phyloP scores from a whole-genome alignment of 2,888 invertebrate species.

The Eugnorisma glareosa region DNA sequence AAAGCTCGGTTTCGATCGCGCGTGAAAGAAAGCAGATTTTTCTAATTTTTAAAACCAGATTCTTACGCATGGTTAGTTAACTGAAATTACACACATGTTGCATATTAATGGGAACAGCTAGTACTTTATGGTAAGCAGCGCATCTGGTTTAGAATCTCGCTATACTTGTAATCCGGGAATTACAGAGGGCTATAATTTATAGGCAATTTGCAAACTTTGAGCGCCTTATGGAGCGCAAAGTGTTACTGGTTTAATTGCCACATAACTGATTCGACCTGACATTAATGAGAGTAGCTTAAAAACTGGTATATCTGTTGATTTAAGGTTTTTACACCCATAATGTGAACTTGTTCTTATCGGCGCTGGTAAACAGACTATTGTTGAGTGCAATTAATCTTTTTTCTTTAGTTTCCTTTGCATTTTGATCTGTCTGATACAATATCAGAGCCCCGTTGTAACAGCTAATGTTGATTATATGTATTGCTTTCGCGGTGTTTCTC shows the following conservation, averaged over 20 bases:
- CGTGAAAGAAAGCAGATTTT: constrained; percentile 18
- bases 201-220: constrained; percentile 57
- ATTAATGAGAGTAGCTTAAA: constrained; percentile 63
- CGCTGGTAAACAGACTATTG: constrained; percentile 56
- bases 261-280: constrained; percentile 66
- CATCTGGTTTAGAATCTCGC: constrained; percentile 54
- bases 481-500: constrained; percentile 55
- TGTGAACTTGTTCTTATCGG: constrained; percentile 57
- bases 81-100: constrained; percentile 42
- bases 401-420: constrained; percentile 49
- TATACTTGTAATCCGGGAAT: constrained; percentile 46
- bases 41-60: constrained; percentile 21
- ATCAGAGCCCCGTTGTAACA: constrained; percentile 29
- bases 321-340: constrained; percentile 56
- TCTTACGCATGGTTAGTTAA: constrained; percentile 42
- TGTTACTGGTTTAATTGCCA: constrained; percentile 65
- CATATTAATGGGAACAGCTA: constrained; percentile 49
- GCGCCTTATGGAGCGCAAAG: constrained; percentile 49
- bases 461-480: constrained; percentile 48
- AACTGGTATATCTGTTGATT: constrained; percentile 59
- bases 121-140: constrained; percentile 46
- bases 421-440: constrained; percentile 54
- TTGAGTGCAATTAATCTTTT: constrained; percentile 59
- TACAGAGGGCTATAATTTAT: constrained; percentile 45
- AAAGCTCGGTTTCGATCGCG: background rate